phyloP scores from a whole-genome alignment of 2,797 vertebrate species.

The Agapornis canus region DNA sequence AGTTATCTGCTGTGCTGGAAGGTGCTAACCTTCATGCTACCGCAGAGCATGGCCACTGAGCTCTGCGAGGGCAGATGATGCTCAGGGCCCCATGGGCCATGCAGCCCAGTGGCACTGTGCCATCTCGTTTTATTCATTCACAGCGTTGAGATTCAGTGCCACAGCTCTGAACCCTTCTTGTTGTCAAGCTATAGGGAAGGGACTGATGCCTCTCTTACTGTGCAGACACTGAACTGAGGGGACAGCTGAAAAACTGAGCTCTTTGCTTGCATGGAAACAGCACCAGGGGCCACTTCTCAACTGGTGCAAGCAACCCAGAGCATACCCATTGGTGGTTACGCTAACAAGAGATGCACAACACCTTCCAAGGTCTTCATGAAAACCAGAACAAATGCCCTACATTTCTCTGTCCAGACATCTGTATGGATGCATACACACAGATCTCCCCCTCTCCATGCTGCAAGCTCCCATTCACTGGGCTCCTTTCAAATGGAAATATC shows the following conservation, averaged over 20 bases:
- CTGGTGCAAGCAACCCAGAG: background rate
- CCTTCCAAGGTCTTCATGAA: background rate
- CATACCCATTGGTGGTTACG: background rate
- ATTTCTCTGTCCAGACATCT: background rate
- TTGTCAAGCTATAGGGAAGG: background rate
- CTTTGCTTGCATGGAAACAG: background rate
- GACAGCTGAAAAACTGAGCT: background rate
- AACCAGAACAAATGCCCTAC: background rate
- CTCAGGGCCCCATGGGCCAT: background rate
- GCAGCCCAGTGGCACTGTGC: background rate
- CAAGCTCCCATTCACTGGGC: background rate
- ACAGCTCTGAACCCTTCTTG: background rate
- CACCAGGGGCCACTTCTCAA: background rate
- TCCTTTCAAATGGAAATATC: background rate
- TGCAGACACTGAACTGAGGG: background rate
- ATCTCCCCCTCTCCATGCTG: background rate
- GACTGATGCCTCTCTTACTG: background rate
- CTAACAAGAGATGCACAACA: background rate
- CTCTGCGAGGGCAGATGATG: background rate
- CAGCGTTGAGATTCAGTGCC: background rate
- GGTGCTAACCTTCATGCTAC: background rate
- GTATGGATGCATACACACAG: background rate
- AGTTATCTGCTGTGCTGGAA: background rate
- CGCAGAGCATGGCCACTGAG: fast-evolving
- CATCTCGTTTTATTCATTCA: background rate